Evolutionary conservation across 37 sponge, comb jelly and placozoan species (phyloP), one percentile per base, ranked within the genome.

Genomic region (Halisarca cf. caerulea): DNA sequence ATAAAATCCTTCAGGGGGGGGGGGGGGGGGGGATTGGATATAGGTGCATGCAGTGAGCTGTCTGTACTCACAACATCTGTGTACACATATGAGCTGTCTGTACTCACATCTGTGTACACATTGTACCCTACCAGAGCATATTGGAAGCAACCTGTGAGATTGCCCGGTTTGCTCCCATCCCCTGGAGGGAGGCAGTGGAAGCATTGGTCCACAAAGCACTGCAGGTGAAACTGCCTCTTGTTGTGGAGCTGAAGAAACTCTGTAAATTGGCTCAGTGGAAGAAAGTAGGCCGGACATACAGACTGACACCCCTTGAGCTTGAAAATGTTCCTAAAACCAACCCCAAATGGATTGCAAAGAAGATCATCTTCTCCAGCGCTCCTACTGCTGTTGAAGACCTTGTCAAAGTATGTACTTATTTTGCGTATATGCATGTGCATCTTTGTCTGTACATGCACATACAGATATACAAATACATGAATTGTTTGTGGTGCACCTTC

Each of bases 111-210:
- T 62, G 25, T 62, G 64, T 62, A 20, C 9, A 20, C 15, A 23
- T 20, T 7, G 6, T 62, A 7, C 6, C 15, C 15, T 4, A 7
- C 28, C 59, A 92, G 92, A 17, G 70, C 24, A 32, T 77, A 25
- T 77, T 92, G 37, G 59, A 41, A 24, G 92, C 69, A 0, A 85
- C 87, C 66, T 59, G 83, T 24, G 88, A 89, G 77, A 42, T 93
- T 5, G 79, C 89, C 30, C 78, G 38, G 21, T 55, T 80, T 32
- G 79, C 72, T 17, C 83, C 24, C 0, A 58, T 66, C 27, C 72
- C 84, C 2, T 93, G 93, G 93, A 87, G 85, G 61, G 61, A 80
- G 35, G 68, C 27, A 27, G 90, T 93, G 78, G 88, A 87, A 59
- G 77, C 62, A 15, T 71, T 89, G 59, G 87, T 93, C 11, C 87